These are phyloP conservation scores for Eremophila alpestris DNA, from an alignment of 2,797 vertebrate species.

Conservation along the genomic window DNA sequence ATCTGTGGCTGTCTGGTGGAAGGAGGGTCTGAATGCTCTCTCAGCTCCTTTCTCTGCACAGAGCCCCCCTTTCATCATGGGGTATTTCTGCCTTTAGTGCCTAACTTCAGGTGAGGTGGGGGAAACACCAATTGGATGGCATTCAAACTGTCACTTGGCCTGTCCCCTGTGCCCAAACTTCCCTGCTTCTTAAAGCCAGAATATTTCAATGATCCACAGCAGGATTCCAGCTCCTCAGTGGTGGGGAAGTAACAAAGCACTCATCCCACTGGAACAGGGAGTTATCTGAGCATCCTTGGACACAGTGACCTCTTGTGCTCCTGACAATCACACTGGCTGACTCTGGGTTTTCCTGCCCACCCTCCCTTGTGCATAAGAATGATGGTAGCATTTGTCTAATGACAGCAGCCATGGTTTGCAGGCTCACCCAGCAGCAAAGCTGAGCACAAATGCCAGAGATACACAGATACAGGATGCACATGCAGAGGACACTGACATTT, in stretches of 20 bases:
- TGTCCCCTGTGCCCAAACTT: background rate
- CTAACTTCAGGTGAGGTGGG: background rate
- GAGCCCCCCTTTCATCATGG: background rate
- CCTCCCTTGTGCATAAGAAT: fast-evolving
- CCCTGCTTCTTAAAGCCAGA: background rate
- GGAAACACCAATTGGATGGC: background rate
- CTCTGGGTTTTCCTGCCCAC: background rate
- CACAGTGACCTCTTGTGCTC: background rate
- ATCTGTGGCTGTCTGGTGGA: background rate
- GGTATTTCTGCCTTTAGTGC: background rate
- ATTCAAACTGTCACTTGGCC: background rate
- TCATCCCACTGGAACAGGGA: background rate
- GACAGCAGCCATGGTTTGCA: background rate
- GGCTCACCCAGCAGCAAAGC: background rate
- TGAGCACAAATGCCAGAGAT: background rate
- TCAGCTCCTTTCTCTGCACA: background rate
- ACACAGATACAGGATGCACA: background rate
- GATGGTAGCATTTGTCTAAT: background rate
- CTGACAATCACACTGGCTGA: background rate
- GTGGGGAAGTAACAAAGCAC: background rate
- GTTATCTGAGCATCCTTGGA: background rate
- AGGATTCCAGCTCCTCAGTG: background rate
- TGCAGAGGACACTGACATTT: background rate
- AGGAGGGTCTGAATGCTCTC: background rate
- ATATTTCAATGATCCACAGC: background rate